Evolutionary conservation across 2,797 vertebrate genomes (phyloP).

Genomic region (Meriones psammophilus): DNA sequence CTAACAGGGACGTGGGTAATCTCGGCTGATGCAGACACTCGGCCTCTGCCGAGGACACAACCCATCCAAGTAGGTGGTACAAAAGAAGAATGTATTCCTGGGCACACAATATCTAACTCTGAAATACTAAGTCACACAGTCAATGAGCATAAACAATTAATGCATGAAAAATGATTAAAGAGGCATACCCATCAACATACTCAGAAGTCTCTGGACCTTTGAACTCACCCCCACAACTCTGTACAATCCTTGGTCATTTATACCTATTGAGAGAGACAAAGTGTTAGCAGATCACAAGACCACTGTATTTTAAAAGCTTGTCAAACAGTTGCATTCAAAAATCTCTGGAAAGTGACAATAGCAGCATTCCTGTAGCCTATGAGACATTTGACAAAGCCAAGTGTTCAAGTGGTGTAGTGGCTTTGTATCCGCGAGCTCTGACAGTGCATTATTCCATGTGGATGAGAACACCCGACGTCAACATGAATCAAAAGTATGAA

Average conservation of each 20-base stretch:
- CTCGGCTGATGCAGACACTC: neutral
- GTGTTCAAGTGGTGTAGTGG: conserved; percentile 59
- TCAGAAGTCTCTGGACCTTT: conserved; percentile 98
- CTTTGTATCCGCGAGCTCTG: conserved; percentile 20
- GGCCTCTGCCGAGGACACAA: conserved; percentile 25
- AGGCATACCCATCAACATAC: conserved; percentile 97
- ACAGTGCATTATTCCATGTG: conserved; percentile 1
- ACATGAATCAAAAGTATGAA: neutral
- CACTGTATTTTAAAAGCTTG: conserved; percentile 19
- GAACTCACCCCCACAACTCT: conserved; percentile 99
- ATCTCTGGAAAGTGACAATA: conserved; percentile 68
- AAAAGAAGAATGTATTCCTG: neutral
- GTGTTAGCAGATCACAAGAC: conserved; percentile 70
- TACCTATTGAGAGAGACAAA: conserved; percentile 90
- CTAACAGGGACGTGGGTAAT: neutral
- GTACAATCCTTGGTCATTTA: conserved; percentile 98
- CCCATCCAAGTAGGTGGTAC: neutral
- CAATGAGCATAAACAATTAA: conserved; percentile 76
- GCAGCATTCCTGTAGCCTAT: conserved; percentile 55
- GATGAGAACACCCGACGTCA: neutral
- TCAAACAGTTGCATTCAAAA: neutral
- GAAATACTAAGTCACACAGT: conserved; percentile 47
- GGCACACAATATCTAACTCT: neutral
- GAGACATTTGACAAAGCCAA: conserved; percentile 66
- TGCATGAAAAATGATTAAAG: conserved; percentile 85